These are phyloP conservation scores for Bombus breviceps DNA, from an alignment of 1,140 invertebrate genomes.

Conservation along the genomic window DNA sequence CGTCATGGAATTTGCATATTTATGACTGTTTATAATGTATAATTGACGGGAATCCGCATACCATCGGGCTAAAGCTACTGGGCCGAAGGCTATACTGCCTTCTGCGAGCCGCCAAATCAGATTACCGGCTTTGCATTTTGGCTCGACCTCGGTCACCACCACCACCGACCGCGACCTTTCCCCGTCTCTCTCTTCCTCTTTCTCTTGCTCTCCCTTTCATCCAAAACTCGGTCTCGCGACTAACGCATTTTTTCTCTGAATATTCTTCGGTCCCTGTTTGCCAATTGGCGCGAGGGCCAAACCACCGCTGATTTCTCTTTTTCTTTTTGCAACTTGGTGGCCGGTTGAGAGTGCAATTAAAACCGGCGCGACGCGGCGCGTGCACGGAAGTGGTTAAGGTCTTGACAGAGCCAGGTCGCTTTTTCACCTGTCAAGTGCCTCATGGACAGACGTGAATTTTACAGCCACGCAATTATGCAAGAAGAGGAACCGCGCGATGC, in stretches of 20 bases:
- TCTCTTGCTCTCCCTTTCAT: constrained; percentile 8
- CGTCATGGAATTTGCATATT: constrained; percentile 66
- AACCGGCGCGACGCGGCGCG: not conserved
- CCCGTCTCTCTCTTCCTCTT: not conserved
- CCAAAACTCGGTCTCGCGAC: not conserved
- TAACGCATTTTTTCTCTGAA: not conserved
- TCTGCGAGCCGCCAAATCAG: constrained; percentile 68
- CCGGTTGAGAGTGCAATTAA: constrained; percentile 38
- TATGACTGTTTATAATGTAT: constrained; percentile 75
- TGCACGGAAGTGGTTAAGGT: constrained; percentile 7
- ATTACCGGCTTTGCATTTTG: constrained; percentile 73
- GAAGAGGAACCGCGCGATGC: not conserved
- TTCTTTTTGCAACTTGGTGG: not conserved
- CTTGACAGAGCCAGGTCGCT: constrained; percentile 16
- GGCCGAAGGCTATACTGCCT: constrained; percentile 54
- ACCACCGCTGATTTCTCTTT: not conserved
- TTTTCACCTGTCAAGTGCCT: constrained; percentile 28
- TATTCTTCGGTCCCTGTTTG: not conserved
- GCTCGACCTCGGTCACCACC: constrained; percentile 58
- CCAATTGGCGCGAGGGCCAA: not conserved
- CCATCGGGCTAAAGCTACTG: constrained; percentile 52
- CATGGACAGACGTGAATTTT: constrained; percentile 35
- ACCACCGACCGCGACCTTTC: not conserved
- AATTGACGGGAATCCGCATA: constrained; percentile 71
- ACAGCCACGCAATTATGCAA: constrained; percentile 39